phyloP scores from a whole-genome alignment of 2,888 invertebrate genomes.

The Plebejus anna region DNA sequence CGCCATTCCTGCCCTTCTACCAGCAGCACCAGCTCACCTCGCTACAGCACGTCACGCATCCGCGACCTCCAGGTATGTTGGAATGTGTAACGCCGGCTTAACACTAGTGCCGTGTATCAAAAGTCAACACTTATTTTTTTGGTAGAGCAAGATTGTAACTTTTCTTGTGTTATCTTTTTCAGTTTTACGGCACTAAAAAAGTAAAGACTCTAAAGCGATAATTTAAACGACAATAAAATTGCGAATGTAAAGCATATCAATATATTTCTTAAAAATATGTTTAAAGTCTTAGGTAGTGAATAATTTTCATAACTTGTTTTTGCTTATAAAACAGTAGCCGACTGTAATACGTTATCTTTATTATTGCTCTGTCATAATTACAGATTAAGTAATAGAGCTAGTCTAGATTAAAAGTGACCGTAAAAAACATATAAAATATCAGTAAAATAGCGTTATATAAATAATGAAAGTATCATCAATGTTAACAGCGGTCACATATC shows the following conservation, averaged over 20 bases:
- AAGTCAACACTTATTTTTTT: too few species aligned
- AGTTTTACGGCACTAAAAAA: too few species aligned
- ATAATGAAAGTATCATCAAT: constrained; percentile 17
- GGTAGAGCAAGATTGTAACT: too few species aligned
- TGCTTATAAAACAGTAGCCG: not conserved
- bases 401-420: not conserved
- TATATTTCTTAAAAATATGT: not conserved
- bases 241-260: not conserved
- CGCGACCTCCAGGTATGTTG: constrained; percentile 63
- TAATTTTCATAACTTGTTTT: not conserved
- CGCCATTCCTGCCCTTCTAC: constrained; percentile 84
- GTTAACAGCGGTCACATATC: constrained; percentile 4
- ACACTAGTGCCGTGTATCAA: not conserved
- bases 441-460: constrained; percentile 12
- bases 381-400: constrained; percentile 4
- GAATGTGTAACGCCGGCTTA: not conserved
- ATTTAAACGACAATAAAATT: not conserved
- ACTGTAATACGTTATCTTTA: not conserved
- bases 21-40: constrained; percentile 80
- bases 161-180: too few species aligned
- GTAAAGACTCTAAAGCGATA: not conserved
- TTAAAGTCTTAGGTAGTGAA: not conserved
- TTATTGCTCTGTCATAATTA: not conserved
- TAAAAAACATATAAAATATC: constrained; percentile 13
- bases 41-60: constrained; percentile 73